Conservation (phyloP, 1,140 invertebrate species). For the Lordiphosa stackelbergi region DNA sequence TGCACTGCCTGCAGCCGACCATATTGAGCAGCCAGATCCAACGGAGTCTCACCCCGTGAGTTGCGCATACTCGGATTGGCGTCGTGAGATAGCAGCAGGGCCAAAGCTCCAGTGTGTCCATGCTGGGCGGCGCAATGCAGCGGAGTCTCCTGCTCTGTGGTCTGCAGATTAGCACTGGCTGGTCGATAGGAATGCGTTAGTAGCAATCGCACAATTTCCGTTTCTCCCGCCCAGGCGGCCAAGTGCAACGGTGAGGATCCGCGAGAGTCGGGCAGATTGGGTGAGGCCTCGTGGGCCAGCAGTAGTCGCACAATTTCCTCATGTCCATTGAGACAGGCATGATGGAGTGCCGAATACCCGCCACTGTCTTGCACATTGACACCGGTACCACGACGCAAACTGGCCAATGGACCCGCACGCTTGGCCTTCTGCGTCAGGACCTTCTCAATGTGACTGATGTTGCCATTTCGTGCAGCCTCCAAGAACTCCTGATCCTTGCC, state of each 20-base stretch:
- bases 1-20: constrained; percentile 91
- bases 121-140: constrained; percentile 96
- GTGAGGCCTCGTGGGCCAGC: constrained; percentile 91
- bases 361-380: constrained; percentile 95
- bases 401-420: constrained; percentile 94
- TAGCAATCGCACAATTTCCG: constrained; percentile 88
- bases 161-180: constrained; percentile 92
- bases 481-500: constrained; percentile 97
- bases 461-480: constrained; percentile 95
- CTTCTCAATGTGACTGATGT: constrained; percentile 92
- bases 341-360: constrained; percentile 96
- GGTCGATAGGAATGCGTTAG: constrained; percentile 86
- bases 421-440: constrained; percentile 92
- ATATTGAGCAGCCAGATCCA: constrained; percentile 96
- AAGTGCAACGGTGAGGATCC: constrained; percentile 92
- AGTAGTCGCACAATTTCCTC: constrained; percentile 93
- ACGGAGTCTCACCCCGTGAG: constrained; percentile 90
- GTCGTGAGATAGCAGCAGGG: constrained; percentile 88
- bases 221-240: constrained; percentile 92
- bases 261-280: constrained; percentile 89
- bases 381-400: constrained; percentile 90
- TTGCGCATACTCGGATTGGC: constrained; percentile 95
- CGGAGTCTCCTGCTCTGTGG: constrained; percentile 94
- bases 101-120: constrained; percentile 93
- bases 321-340: constrained; percentile 95